phyloP scores from a whole-genome alignment of 1,140 invertebrate genomes.

The Mamestra configurata region DNA sequence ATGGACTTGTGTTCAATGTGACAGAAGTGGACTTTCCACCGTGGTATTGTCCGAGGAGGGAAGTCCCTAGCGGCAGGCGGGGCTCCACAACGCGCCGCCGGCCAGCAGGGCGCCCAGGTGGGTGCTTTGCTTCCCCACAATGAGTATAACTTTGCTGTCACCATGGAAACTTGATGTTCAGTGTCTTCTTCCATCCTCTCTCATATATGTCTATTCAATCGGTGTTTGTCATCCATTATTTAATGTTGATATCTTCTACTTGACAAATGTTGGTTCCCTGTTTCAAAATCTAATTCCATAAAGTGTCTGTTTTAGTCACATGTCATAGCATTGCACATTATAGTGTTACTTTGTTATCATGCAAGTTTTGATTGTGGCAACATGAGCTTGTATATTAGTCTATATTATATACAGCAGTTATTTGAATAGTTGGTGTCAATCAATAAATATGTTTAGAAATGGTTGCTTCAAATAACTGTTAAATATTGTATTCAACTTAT shows the following conservation, averaged over 20 bases:
- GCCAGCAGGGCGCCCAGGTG: conserved; percentile 77
- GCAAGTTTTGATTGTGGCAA: conserved; percentile 60
- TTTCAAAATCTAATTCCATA: conserved; percentile 28
- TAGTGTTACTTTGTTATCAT: conserved; percentile 58
- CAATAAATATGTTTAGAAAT: conserved; percentile 7
- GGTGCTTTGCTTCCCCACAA: conserved; percentile 71
- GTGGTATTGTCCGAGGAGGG: conserved; percentile 92
- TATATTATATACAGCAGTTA: conserved; percentile 49
- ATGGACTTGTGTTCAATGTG: conserved; percentile 75
- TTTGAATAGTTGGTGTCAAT: conserved; percentile 49
- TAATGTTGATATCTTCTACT: conserved; percentile 60
- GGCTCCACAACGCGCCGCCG: conserved; percentile 69
- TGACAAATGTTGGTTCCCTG: conserved; percentile 25
- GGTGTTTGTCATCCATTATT: conserved; percentile 71
- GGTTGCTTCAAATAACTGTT: conserved; percentile 56
- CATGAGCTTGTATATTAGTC: conserved; percentile 56
- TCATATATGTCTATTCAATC: conserved; percentile 63
- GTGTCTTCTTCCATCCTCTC: conserved; percentile 72
- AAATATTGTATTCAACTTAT: conserved; percentile 49
- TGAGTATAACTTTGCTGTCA: conserved; percentile 62
- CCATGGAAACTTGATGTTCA: conserved; percentile 70
- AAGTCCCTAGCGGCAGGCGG: conserved; percentile 87
- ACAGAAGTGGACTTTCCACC: conserved; percentile 94
- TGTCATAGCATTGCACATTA: conserved; percentile 66
- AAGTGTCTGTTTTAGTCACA: conserved; percentile 56